These are phyloP conservation scores for Caenorhabditis angaria DNA, from an alignment of 2,888 invertebrate species.

Conservation along the genomic window DNA sequence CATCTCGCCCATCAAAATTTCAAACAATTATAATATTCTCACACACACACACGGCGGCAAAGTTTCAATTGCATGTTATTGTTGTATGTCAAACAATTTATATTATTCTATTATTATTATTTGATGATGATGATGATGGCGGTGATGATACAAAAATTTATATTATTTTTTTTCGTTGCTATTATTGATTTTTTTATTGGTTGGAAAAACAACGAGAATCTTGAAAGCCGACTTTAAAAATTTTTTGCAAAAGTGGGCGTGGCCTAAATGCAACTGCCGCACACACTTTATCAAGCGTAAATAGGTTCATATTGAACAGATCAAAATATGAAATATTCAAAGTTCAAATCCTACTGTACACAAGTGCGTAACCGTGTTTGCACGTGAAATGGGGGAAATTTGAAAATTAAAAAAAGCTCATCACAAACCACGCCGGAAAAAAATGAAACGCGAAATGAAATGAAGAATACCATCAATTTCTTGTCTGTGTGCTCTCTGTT, in stretches of 20 bases:
- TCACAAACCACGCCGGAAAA: neutral
- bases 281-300: too few relatives aligned
- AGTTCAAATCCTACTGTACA: too few relatives aligned
- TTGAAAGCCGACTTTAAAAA: too few relatives aligned
- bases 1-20: neutral
- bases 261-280: too few relatives aligned
- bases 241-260: too few relatives aligned
- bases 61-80: constrained; percentile 16
- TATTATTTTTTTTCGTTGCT: neutral
- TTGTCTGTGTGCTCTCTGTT: neutral
- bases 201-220: neutral
- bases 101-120: constrained; percentile 2
- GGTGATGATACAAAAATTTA: neutral
- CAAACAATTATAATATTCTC: constrained; percentile 1
- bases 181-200: neutral
- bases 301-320: too few relatives aligned
- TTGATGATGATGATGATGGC: constrained; percentile 5
- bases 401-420: too few relatives aligned
- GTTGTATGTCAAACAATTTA: constrained; percentile 27
- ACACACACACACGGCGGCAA: constrained; percentile 16
- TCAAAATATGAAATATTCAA: too few relatives aligned
- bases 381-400: too few relatives aligned
- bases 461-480: neutral
- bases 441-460: neutral
- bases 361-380: too few relatives aligned